Evolutionary conservation across 2,113 vertebrate species (phyloP).

Genomic region (Menura novaehollandiae): DNA sequence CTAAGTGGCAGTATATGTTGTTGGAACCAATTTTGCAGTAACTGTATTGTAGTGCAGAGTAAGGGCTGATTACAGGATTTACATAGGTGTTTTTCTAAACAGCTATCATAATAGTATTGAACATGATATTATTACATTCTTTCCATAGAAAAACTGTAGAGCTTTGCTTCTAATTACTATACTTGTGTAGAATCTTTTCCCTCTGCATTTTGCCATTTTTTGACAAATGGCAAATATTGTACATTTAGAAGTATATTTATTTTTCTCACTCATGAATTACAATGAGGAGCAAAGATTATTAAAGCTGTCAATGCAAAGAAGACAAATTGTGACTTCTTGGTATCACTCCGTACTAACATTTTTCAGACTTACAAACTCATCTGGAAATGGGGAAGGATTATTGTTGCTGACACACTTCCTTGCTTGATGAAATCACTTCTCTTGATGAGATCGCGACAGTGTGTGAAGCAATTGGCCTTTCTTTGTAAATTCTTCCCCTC

Average conservation of each 20-base stretch:
- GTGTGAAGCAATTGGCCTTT: background rate
- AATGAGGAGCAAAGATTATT: background rate
- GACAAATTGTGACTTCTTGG: background rate
- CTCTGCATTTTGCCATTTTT: background rate
- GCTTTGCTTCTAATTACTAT: background rate
- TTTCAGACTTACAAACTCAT: background rate
- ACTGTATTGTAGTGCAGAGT: background rate
- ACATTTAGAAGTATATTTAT: background rate
- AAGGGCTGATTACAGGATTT: background rate
- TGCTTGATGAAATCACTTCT: no score
- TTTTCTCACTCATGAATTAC: background rate
- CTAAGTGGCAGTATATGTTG: background rate
- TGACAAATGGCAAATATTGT: background rate
- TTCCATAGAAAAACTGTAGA: background rate
- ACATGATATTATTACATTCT: background rate
- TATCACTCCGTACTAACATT: background rate
- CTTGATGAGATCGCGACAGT: accelerated
- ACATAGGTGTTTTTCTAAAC: background rate
- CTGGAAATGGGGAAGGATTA: background rate
- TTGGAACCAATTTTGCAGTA: background rate
- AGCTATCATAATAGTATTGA: background rate
- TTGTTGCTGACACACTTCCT: background rate
- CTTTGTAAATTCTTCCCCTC: background rate
- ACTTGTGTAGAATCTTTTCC: background rate
- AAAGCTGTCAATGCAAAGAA: background rate